A percentile compares a stretch with the other conserved stretches of the same genome.
phyloP scores from a whole-genome alignment of 2,888 invertebrate genomes.

The Caenorhabditis sp. region DNA sequence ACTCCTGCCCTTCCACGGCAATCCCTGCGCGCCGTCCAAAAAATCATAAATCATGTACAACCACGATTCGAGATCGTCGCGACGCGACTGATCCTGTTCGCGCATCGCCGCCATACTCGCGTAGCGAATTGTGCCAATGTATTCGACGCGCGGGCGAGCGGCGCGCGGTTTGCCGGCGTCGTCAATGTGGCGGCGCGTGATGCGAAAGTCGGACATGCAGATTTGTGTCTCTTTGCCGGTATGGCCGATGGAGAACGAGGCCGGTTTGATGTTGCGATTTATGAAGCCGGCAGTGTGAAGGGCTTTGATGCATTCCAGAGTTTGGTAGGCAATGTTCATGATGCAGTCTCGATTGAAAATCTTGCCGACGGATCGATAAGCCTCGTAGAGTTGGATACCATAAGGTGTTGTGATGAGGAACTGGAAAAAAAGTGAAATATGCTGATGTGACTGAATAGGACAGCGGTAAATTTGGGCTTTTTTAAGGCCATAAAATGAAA shows the following conservation, averaged over 20 bases:
- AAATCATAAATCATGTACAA: slow-evolving; percentile 36
- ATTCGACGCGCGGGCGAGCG: slow-evolving; percentile 11
- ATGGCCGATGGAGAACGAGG: slow-evolving; percentile 11
- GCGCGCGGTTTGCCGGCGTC: neutral
- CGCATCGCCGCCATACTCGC: slow-evolving; percentile 17
- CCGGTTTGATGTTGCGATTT: slow-evolving; percentile 32
- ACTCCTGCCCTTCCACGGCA: slow-evolving; percentile 19
- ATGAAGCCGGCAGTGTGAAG: slow-evolving; percentile 26
- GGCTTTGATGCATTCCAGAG: slow-evolving; percentile 18
- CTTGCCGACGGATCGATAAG: slow-evolving; percentile 12
- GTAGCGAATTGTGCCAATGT: slow-evolving; percentile 23
- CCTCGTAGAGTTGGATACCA: slow-evolving; percentile 15
- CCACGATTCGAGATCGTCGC: slow-evolving; percentile 37
- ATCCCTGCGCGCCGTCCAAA: slow-evolving; percentile 14
- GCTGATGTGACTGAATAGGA: neutral
- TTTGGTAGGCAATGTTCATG: slow-evolving; percentile 18
- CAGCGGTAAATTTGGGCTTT: no score
- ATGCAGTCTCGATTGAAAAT: slow-evolving; percentile 12
- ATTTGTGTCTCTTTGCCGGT: slow-evolving; percentile 2
- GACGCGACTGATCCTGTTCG: slow-evolving; percentile 17
- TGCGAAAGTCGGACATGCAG: slow-evolving; percentile 20
- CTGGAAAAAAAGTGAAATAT: slow-evolving; percentile 11
- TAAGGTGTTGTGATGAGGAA: slow-evolving; percentile 10
- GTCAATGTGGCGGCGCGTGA: slow-evolving; percentile 18
- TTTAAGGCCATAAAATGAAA: no score